These are phyloP conservation scores for Hippolais icterina DNA, from an alignment of 2,113 vertebrate genomes.

Conservation along the genomic window DNA sequence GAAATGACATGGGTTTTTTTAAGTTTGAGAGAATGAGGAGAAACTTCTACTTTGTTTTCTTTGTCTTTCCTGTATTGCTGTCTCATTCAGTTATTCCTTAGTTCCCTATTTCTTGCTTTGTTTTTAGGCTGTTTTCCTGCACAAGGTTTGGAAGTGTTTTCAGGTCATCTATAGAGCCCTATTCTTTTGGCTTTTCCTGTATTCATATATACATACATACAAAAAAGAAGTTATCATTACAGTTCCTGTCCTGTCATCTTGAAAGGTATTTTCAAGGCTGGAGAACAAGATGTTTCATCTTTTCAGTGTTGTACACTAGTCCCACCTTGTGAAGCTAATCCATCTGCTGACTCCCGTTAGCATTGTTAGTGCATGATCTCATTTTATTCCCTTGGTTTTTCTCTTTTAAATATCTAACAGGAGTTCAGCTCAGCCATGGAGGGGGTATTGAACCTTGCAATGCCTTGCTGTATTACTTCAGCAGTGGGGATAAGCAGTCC, in stretches of 20 bases:
- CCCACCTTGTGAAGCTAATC: neutral
- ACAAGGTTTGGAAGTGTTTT: neutral
- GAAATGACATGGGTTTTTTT: neutral
- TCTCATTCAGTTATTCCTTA: neutral
- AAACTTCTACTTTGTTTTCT: neutral
- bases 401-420: neutral
- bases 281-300: neutral
- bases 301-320: neutral
- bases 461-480: neutral
- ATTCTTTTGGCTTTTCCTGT: neutral
- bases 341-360: neutral
- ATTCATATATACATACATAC: neutral
- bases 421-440: neutral
- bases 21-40: neutral
- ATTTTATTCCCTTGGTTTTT: neutral
- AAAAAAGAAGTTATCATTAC: neutral
- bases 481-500: neutral
- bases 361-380: neutral
- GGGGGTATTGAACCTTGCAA: neutral
- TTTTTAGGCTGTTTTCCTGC: neutral
- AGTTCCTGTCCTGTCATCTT: neutral
- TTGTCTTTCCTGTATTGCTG: neutral
- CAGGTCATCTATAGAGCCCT: neutral
- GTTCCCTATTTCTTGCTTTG: neutral
- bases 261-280: slow-evolving; percentile 15